Base-by-base conservation (phyloP, 2,113 vertebrate genomes). In the Labrus mixtus region DNA sequence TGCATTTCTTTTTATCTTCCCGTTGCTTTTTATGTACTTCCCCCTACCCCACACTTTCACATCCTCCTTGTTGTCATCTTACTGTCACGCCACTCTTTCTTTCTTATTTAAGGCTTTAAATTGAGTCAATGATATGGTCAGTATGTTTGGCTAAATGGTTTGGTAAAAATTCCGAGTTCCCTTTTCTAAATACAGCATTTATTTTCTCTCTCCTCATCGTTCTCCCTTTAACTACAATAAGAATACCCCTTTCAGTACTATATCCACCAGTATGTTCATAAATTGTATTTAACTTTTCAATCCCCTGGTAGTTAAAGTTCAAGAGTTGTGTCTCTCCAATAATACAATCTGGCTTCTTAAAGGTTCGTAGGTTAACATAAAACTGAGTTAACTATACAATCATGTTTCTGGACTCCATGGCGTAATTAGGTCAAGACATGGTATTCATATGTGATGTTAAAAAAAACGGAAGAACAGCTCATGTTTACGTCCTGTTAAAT, bases 71-170 rank as follows among this genome's bases (percentile, higher is more conserved):
- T 25, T 15, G 22, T 45, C 43, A 46, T 46, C 45, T 55, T 19
- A 1, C 0, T 25, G 12, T 56, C n/a, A 15, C 50, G 22, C 43
- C 8, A 57, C 2, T 37, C 20, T 65, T 41, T 69, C n/a, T 65
- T 61, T 54, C 4, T 45, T 9, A 36, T 20, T 51, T 56, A 23
- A 59, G 65, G 58, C 22, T 68, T 60, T 60, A 55, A 59, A 71
- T 51, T 22, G 41, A 58, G n/a, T 54, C 39, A 10, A 29, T 12
- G 68, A 33, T 19, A 41, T 16, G 55, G 29, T 19, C 55, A 41
- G 58, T 61, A 19, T 48, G 25, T 8, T 2, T 72, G 58, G 6
- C 36, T 61, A 63, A 19, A 63, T 0, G 7, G 20, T 58, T 64
- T 25, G 70, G 11, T 20, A 57, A 41, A 58, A 60, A 16, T 41